phyloP scores from a whole-genome alignment of 2,888 invertebrate species.

The Lepidonotus clava region DNA sequence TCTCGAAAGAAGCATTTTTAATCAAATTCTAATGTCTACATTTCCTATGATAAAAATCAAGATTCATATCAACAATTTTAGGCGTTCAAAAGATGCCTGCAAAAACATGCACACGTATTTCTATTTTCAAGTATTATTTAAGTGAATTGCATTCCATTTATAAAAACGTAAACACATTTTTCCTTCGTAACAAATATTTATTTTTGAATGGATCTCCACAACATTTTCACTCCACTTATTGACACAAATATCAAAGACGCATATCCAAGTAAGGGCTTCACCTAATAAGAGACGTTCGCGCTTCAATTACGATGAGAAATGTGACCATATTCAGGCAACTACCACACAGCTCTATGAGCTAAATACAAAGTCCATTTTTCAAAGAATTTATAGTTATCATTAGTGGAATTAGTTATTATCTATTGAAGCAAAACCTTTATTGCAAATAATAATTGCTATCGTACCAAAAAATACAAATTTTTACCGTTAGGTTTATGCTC shows the following conservation, averaged over 20 bases:
- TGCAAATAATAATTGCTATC: not conserved
- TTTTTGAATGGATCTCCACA: conserved; percentile 6
- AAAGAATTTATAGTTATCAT: too few relatives aligned
- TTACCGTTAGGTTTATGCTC: not conserved
- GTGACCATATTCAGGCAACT: not conserved
- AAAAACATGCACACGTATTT: too few relatives aligned
- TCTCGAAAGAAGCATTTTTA: too few relatives aligned
- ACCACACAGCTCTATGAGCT: not conserved
- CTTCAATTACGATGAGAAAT: not conserved
- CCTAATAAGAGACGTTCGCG: not conserved
- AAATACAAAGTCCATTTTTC: not conserved
- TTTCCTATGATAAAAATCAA: too few relatives aligned
- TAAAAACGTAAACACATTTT: not conserved
- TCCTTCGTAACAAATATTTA: conserved; percentile 34
- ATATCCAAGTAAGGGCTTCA: conserved; percentile 2
- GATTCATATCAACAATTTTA: too few relatives aligned
- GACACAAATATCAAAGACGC: not conserved
- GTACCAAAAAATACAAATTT: not conserved
- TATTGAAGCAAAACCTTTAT: not conserved
- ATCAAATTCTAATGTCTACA: too few relatives aligned
- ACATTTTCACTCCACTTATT: conserved; percentile 23
- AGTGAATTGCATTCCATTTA: too few relatives aligned
- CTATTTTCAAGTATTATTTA: too few relatives aligned
- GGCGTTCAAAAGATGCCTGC: too few relatives aligned
- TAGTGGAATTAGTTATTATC: not conserved